Evolutionary conservation across 2,888 invertebrate genomes (phyloP), one percentile per base, ranked within the genome.

Genomic region (Nudaria mundana): DNA sequence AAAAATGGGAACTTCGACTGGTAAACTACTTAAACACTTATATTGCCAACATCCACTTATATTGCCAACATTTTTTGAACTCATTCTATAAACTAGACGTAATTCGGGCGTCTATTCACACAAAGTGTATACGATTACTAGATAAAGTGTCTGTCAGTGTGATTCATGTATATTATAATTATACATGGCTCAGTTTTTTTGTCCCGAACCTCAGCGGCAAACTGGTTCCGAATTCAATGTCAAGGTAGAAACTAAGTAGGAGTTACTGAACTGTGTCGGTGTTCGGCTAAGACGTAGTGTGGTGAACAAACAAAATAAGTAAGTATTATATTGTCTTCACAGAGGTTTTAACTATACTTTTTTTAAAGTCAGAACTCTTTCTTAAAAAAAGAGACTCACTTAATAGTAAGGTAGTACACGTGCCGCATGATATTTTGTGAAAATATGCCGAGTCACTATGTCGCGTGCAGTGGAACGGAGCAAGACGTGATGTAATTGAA

Each of bases 181-280:
- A n/a, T n/a, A 58, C 57, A 54, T 50, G 44, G 45, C 45, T 56
- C 40, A 37, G 43, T 47, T 71, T 75, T n/a, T 74, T 74, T 71
- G 60, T 52, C 48, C 37, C 41, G 42, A 37, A 46, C 43, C 51
- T 52, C 44, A 5, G 20, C 49, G 43, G 52, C 52, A 61, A 61
- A 63, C 63, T 61, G 59, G 66, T 68, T 67, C 43, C 49, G 51
- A 59, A 63, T 55, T 58, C 71, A 72, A 68, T 69, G 73, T 71
- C 78, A 77, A 72, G 77, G 74, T 51, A 61, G 56, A 47, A 58
- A 58, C 58, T 56, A 50, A 36, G 34, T 30, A 24, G 15, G 23
- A 34, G 43, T 41, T 41, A 36, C 30, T 42, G 39, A 46, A 44
- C 38, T 39, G 36, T 28, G 30, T 25, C 36, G 16, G 3, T 12